phyloP scores from a whole-genome alignment of 2,888 invertebrate genomes.

The Lomographa bimaculata region DNA sequence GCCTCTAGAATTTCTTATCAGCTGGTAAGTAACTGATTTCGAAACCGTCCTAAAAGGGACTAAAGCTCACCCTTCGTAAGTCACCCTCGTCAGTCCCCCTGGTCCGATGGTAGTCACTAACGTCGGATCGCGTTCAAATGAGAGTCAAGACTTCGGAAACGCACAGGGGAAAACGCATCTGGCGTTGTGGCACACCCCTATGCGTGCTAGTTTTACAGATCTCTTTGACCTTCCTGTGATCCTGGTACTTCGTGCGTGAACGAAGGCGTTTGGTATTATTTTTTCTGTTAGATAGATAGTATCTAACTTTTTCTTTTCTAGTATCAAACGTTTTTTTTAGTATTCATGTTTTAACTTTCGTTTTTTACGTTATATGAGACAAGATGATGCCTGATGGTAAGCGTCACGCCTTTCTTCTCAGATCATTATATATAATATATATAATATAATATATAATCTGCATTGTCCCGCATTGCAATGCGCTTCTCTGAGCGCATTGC shows the following conservation, averaged over 20 bases:
- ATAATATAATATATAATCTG: no score
- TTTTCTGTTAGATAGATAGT: slow-evolving; percentile 6
- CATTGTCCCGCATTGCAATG: no score
- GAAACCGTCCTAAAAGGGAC: slow-evolving; percentile 28
- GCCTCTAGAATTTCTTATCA: slow-evolving; percentile 21
- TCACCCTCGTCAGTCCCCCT: slow-evolving; percentile 30
- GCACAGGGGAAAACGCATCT: slow-evolving; percentile 31
- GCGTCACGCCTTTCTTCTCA: no score
- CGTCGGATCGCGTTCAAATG: slow-evolving; percentile 35
- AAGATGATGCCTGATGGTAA: no score
- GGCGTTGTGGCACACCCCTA: slow-evolving; percentile 17
- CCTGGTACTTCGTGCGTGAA: slow-evolving; percentile 29
- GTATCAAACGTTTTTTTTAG: no score
- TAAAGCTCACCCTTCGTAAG: slow-evolving; percentile 16
- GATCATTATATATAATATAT: no score
- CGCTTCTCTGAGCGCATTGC: no score
- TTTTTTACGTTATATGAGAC: no score
- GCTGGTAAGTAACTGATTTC: slow-evolving; percentile 22
- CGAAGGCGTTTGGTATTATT: slow-evolving; percentile 7
- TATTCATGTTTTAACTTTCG: no score
- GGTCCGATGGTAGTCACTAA: slow-evolving; percentile 33
- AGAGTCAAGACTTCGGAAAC: slow-evolving; percentile 26
- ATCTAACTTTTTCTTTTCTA: no score
- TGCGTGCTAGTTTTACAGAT: slow-evolving; percentile 22
- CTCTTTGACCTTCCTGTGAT: slow-evolving; percentile 25